phyloP scores from a whole-genome alignment of 2,113 vertebrate genomes.

The Mus pahari region DNA sequence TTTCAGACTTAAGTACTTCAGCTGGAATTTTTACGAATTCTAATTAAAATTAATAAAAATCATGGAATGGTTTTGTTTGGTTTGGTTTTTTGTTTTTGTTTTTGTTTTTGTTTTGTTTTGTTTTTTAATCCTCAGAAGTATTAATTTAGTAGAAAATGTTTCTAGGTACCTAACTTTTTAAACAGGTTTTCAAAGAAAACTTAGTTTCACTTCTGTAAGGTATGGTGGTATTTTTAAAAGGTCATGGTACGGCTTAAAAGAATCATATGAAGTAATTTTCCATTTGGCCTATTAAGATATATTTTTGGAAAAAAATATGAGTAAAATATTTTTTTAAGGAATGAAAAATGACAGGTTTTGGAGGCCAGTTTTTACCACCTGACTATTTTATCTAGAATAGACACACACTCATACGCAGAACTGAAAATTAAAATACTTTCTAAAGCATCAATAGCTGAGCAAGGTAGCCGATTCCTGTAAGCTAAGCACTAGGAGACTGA shows the following conservation, averaged over 20 bases:
- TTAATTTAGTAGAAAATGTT: slow-evolving; percentile 41
- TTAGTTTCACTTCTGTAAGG: slow-evolving; percentile 68
- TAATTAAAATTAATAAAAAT: slow-evolving; percentile 35
- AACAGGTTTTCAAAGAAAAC: slow-evolving; percentile 63
- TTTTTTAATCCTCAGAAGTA: background rate
- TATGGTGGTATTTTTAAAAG: slow-evolving; percentile 66
- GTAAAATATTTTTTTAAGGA: slow-evolving; percentile 70
- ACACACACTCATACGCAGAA: background rate
- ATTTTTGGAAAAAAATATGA: slow-evolving; percentile 48
- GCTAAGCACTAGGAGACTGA: background rate
- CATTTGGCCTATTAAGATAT: slow-evolving; percentile 55
- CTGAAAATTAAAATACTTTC: background rate
- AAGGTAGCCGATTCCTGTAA: background rate
- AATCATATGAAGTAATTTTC: slow-evolving; percentile 70
- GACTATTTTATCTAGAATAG: slow-evolving; percentile 43
- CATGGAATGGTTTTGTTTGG: background rate
- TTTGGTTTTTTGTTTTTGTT: background rate
- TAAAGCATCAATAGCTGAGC: background rate
- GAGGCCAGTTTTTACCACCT: background rate
- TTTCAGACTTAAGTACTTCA: slow-evolving; percentile 1
- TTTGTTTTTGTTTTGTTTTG: background rate
- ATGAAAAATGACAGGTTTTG: slow-evolving; percentile 44
- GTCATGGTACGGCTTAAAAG: slow-evolving; percentile 51
- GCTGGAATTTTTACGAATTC: slow-evolving; percentile 37
- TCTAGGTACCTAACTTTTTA: slow-evolving; percentile 24